A percentile compares a stretch with the other conserved stretches of the same genome.
Evolutionary conservation across 92 coral and sea anemone genomes (phyloP).

Genomic region (Epizoanthus rinbou): DNA sequence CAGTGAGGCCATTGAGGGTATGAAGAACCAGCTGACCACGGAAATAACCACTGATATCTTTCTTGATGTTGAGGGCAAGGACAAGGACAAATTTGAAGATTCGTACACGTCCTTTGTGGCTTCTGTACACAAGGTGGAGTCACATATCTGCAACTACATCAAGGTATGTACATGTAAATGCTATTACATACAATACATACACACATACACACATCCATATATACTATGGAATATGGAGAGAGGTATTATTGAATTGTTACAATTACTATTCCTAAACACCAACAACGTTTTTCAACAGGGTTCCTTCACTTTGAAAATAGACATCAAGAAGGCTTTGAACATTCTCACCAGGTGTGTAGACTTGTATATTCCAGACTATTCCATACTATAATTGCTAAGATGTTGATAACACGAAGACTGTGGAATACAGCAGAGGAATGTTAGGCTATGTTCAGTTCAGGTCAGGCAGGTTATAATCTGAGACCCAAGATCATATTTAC

Average conservation of each 20-base stretch:
- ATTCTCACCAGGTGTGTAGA: constrained; percentile 83
- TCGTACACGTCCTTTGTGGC: constrained; percentile 84
- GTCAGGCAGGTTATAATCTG: no score
- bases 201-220: no score
- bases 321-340: constrained; percentile 73
- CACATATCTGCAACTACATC: constrained; percentile 76
- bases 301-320: constrained; percentile 78
- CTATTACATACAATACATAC: no score
- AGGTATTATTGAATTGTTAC: no score
- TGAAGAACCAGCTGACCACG: constrained; percentile 71
- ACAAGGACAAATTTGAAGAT: constrained; percentile 83
- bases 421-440: no score
- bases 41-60: constrained; percentile 71
- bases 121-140: constrained; percentile 79
- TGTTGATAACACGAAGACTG: no score
- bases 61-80: constrained; percentile 85
- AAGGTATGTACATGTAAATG: constrained; percentile 55
- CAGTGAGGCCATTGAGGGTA: constrained; percentile 54
- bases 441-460: no score
- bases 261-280: background rate
- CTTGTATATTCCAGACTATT: background rate
- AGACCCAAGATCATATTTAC: no score
- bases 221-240: no score
- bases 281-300: constrained; percentile 61
- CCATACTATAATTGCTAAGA: background rate